Evolutionary conservation across 1,140 invertebrate genomes (phyloP).

Genomic region (Drosophila trapezifrons): DNA sequence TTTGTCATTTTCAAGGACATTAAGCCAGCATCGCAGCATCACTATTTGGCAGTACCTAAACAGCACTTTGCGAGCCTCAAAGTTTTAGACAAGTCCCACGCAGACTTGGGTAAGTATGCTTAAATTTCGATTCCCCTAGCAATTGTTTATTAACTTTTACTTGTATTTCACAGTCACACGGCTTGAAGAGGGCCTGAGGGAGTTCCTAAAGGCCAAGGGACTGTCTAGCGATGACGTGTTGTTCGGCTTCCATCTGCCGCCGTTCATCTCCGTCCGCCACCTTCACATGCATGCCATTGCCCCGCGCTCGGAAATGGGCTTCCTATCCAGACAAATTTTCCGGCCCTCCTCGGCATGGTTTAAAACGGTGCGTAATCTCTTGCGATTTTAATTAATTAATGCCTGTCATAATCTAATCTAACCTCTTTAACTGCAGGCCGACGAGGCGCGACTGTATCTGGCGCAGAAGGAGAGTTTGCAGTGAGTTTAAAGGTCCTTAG

Average conservation of each 20-base stretch:
- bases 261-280: constrained; percentile 93
- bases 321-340: constrained; percentile 89
- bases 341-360: constrained; percentile 91
- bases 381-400: neutral
- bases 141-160: neutral
- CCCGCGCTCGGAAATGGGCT: constrained; percentile 90
- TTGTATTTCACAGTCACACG: constrained; percentile 51
- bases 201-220: constrained; percentile 73
- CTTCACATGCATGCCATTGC: constrained; percentile 95
- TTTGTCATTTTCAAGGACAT: constrained; percentile 93
- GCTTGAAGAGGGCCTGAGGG: constrained; percentile 46
- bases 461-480: constrained; percentile 6
- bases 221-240: constrained; percentile 86
- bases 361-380: constrained; percentile 88
- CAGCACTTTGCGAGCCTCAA: constrained; percentile 91
- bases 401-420: neutral
- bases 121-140: too few species aligned
- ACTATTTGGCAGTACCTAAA: constrained; percentile 92
- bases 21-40: constrained; percentile 91
- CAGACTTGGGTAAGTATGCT: constrained; percentile 86
- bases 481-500: neutral
- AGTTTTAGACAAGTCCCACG: constrained; percentile 87
- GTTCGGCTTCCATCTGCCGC: constrained; percentile 96
- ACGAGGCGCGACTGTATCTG: constrained; percentile 21
- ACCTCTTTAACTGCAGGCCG: constrained; percentile 9